These are phyloP conservation scores for Pseudomyrmex flavicornis DNA, from an alignment of 1,140 invertebrate species.

Conservation along the genomic window DNA sequence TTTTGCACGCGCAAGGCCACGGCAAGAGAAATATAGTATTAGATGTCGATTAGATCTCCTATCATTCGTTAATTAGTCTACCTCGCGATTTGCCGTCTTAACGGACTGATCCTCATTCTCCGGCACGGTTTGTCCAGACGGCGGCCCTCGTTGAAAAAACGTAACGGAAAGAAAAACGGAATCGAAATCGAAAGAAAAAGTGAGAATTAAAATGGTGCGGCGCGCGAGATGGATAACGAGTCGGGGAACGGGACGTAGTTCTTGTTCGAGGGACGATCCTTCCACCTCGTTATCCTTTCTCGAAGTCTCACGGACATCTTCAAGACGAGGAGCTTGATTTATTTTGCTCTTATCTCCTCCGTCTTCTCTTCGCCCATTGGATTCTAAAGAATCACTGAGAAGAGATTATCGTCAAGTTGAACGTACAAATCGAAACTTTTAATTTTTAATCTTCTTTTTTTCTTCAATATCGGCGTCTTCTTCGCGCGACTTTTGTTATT, in stretches of 20 bases:
- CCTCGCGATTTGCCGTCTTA: slow-evolving; percentile 58
- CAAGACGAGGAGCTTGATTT: slow-evolving; percentile 56
- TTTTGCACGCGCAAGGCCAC: slow-evolving; percentile 45
- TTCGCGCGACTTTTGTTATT: background rate
- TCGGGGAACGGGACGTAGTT: slow-evolving; percentile 36
- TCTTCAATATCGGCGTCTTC: background rate
- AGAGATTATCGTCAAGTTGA: slow-evolving; percentile 52
- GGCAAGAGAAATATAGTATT: slow-evolving; percentile 32
- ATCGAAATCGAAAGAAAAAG: slow-evolving; percentile 56
- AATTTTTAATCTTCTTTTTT: slow-evolving; percentile 51
- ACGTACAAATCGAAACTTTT: slow-evolving; percentile 57
- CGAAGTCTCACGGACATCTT: slow-evolving; percentile 33
- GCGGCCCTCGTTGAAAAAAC: slow-evolving; percentile 46
- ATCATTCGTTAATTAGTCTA: slow-evolving; percentile 69
- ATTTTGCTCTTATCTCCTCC: slow-evolving; percentile 49
- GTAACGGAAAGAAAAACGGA: slow-evolving; percentile 56
- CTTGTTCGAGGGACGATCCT: slow-evolving; percentile 44
- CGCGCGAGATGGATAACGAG: slow-evolving; percentile 64
- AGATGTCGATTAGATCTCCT: slow-evolving; percentile 49
- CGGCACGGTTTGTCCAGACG: slow-evolving; percentile 3
- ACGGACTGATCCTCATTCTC: slow-evolving; percentile 47
- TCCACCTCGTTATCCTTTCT: slow-evolving; percentile 65
- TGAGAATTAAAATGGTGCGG: slow-evolving; percentile 66
- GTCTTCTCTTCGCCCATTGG: slow-evolving; percentile 6
- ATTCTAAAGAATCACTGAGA: slow-evolving; percentile 58